Evolutionary conservation across 2,797 vertebrate genomes (phyloP).

Genomic region (Xyrichtys novacula): DNA sequence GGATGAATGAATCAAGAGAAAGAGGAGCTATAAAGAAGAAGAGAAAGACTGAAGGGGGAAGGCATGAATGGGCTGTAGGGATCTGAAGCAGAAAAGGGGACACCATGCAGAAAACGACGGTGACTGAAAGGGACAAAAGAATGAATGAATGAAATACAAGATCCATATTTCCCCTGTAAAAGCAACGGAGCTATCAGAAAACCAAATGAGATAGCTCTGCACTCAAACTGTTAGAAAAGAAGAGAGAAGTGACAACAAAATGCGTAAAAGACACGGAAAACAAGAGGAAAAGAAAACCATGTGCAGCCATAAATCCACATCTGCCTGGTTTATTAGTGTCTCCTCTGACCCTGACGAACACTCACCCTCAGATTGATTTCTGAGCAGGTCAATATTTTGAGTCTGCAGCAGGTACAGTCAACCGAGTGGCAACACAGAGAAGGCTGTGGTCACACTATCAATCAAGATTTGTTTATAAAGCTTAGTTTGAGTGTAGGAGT

Average conservation of each 20-base stretch:
- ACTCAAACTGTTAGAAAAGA: slow-evolving; percentile 3
- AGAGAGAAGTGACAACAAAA: not conserved
- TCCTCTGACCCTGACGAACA: slow-evolving; percentile 59
- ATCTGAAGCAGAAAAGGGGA: slow-evolving; percentile 1
- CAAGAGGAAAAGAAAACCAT: slow-evolving; percentile 14
- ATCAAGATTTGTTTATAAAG: slow-evolving; percentile 1
- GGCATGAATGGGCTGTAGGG: slow-evolving; percentile 29
- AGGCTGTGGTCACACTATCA: slow-evolving; percentile 20
- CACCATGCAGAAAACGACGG: slow-evolving; percentile 5
- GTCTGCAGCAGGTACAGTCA: slow-evolving; percentile 33
- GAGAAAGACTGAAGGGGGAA: slow-evolving; percentile 7
- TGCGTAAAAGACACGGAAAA: slow-evolving; percentile 36
- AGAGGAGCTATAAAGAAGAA: slow-evolving; percentile 23
- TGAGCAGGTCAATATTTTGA: slow-evolving; percentile 61
- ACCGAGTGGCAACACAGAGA: slow-evolving; percentile 19
- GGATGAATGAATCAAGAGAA: slow-evolving; percentile 43
- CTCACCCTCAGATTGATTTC: slow-evolving; percentile 60
- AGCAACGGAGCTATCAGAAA: slow-evolving; percentile 9
- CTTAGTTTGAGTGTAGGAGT: not conserved
- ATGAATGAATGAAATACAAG: slow-evolving; percentile 32
- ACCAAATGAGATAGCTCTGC: not conserved
- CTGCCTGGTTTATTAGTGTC: slow-evolving; percentile 53
- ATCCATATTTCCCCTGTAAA: slow-evolving; percentile 13
- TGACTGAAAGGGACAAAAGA: not conserved
- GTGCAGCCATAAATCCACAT: slow-evolving; percentile 59